These are phyloP conservation scores for Aegithalos caudatus DNA, from an alignment of 2,113 vertebrate species.

Conservation along the genomic window DNA sequence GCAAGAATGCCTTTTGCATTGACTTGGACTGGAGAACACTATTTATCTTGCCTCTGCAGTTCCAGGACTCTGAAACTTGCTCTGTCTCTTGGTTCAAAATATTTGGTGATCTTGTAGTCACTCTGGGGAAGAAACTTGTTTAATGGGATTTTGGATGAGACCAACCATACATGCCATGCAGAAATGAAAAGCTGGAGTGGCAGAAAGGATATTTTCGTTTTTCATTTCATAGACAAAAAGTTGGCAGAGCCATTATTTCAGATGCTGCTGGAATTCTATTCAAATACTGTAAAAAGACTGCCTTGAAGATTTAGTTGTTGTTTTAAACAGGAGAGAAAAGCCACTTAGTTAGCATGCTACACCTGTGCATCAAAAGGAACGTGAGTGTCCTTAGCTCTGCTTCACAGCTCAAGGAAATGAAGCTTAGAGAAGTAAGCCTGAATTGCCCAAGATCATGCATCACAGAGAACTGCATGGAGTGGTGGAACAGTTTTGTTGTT, in stretches of 20 bases:
- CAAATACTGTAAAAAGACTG: neutral
- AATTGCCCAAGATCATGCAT: neutral
- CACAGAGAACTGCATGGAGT: neutral
- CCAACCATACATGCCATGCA: neutral
- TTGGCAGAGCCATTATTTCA: neutral
- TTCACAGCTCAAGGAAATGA: neutral
- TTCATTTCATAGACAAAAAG: neutral
- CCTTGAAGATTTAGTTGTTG: neutral
- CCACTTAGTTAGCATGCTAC: neutral
- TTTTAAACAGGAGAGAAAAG: neutral
- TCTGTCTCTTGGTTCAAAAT: neutral
- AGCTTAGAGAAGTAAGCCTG: neutral
- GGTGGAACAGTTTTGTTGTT: rapidly evolving
- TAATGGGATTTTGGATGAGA: neutral
- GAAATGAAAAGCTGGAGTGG: neutral
- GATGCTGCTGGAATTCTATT: neutral
- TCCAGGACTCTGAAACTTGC: neutral
- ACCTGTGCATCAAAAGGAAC: neutral
- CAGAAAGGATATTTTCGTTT: neutral
- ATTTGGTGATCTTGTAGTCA: neutral
- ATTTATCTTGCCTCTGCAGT: neutral
- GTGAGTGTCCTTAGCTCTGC: neutral
- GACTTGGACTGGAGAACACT: neutral
- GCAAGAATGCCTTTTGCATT: neutral
- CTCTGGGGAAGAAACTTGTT: neutral